phyloP scores from a whole-genome alignment of 1,140 invertebrate species.

The Panulirus ornatus region DNA sequence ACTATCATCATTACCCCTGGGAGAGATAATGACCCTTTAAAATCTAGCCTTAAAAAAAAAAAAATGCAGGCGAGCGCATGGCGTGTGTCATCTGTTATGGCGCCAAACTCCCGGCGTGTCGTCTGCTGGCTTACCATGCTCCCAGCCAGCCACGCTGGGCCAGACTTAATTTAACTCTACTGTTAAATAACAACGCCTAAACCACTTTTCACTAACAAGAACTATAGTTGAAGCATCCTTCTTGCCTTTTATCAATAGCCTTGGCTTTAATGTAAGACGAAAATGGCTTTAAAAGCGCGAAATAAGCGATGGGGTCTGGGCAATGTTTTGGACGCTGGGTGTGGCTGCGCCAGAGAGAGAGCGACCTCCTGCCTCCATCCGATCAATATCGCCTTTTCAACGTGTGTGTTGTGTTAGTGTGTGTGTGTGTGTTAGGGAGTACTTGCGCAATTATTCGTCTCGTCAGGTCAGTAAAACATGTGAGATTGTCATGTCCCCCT shows the following conservation, averaged over 20 bases:
- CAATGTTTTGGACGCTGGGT: slow-evolving; percentile 27
- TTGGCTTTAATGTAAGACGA: no score
- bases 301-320: no score
- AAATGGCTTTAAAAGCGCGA: no score
- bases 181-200: no score
- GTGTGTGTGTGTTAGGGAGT: slow-evolving; percentile 31
- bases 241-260: no score
- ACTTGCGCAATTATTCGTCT: slow-evolving; percentile 6
- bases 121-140: neutral
- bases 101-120: slow-evolving; percentile 3
- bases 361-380: neutral
- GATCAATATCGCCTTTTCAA: slow-evolving; percentile 35
- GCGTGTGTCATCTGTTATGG: slow-evolving; percentile 27
- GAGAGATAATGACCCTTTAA: neutral
- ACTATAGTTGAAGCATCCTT: no score
- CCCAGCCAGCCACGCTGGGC: no score
- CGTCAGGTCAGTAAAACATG: slow-evolving; percentile 26
- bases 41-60: slow-evolving; percentile 13
- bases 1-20: neutral
- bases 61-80: slow-evolving; percentile 28
- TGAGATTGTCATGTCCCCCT: slow-evolving; percentile 2
- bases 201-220: no score
- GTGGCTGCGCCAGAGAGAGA: slow-evolving; percentile 43
- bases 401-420: slow-evolving; percentile 17
- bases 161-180: no score